Evolutionary conservation across 2,113 vertebrate species (phyloP).

Genomic region (Neogale vison): DNA sequence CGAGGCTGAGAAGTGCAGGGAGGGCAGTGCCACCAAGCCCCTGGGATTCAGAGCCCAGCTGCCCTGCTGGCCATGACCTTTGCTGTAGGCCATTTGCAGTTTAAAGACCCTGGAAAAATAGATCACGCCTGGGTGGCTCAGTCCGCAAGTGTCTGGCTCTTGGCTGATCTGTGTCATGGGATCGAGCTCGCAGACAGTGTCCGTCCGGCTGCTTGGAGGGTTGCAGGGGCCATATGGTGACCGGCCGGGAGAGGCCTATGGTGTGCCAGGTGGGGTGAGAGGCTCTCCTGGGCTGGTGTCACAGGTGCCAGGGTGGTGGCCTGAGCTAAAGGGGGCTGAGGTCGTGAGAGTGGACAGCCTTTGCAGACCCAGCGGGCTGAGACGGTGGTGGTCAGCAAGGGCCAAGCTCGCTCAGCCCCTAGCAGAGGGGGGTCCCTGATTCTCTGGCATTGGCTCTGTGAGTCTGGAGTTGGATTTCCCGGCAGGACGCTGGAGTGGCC

Average conservation of each 20-base stretch:
- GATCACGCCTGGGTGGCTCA: not conserved
- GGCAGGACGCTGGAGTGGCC: not conserved
- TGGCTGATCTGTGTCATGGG: not conserved
- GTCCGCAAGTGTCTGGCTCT: not conserved
- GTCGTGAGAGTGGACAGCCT: not conserved
- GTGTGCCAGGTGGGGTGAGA: not conserved
- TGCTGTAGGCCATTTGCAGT: not conserved
- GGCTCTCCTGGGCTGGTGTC: not conserved
- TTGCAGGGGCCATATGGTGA: not conserved
- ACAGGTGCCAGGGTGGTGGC: fast-evolving
- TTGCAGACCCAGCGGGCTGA: not conserved
- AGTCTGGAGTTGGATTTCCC: not conserved
- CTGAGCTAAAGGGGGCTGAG: not conserved
- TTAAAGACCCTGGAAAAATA: not conserved
- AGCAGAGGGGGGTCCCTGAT: not conserved
- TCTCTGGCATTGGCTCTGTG: not conserved
- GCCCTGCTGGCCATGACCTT: not conserved
- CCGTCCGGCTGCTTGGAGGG: not conserved
- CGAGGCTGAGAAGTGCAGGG: fast-evolving
- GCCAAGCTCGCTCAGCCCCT: not conserved
- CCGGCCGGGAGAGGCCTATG: not conserved
- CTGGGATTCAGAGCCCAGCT: fast-evolving
- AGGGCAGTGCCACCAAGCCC: too few species aligned
- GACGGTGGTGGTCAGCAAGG: not conserved
- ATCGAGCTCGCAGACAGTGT: not conserved